Percentiles rank a stretch among this genome's conserved stretches.
Conservation (phyloP, 2,113 vertebrate species). For the Cyrtonyx montezumae region DNA sequence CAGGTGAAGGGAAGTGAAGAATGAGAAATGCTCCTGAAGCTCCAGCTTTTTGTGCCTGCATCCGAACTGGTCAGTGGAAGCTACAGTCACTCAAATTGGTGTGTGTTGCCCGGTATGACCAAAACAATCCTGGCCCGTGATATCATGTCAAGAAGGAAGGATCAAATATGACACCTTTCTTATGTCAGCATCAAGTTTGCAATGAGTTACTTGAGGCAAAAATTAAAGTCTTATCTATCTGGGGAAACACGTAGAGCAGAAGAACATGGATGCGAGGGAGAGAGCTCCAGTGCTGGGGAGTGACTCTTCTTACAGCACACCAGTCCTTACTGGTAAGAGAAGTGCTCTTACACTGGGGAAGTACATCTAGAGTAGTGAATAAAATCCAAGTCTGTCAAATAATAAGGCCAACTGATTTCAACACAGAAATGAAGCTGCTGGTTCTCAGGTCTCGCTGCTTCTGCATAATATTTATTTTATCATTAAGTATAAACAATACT, state of each 20-base stretch:
- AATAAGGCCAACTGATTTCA: not conserved
- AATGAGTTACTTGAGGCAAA: not conserved
- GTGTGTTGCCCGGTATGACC: not conserved
- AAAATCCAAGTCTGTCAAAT: not conserved
- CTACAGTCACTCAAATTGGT: not conserved
- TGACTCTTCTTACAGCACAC: not conserved
- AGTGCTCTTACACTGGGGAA: not conserved
- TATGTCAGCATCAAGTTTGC: not conserved
- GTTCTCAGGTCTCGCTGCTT: not conserved
- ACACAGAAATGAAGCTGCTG: not conserved
- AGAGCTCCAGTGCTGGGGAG: not conserved
- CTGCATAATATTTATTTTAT: not conserved
- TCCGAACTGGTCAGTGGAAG: not conserved
- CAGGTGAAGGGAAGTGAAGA: not conserved
- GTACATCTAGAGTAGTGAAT: not conserved
- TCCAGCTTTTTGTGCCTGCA: not conserved
- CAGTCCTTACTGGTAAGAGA: not conserved
- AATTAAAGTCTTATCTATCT: not conserved
- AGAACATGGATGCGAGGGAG: not conserved
- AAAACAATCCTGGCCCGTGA: not conserved
- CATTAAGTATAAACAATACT: not conserved
- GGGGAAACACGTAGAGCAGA: not conserved
- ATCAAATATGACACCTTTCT: not conserved
- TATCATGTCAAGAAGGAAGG: not conserved
- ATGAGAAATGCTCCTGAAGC: not conserved